Conservation (phyloP, 2,888 invertebrate species). For the Chymomyza procnemis region DNA sequence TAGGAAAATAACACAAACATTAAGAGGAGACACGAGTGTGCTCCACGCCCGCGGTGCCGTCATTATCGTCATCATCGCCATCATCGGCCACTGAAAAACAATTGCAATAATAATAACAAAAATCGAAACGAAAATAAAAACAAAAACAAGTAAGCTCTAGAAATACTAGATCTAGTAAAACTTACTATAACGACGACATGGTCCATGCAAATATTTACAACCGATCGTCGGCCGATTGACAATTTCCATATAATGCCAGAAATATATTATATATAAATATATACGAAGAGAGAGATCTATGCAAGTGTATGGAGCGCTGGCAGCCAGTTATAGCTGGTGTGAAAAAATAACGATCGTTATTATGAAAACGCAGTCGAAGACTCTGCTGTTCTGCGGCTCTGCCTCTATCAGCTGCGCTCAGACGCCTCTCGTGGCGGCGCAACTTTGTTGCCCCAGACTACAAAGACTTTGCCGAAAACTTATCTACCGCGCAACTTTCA, state of each 20-base stretch:
- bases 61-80: constrained; percentile 47
- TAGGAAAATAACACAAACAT: neutral
- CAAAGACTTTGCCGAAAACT: constrained; percentile 66
- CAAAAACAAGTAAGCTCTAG: neutral
- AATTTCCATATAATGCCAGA: neutral
- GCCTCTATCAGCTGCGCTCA: neutral
- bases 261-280: neutral
- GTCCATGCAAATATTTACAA: constrained; percentile 20
- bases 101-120: neutral
- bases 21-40: constrained; percentile 17
- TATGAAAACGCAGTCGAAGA: neutral
- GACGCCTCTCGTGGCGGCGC: neutral
- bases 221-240: constrained; percentile 11
- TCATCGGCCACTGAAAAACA: neutral
- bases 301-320: neutral
- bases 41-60: neutral
- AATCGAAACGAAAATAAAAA: neutral
- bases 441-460: constrained; percentile 45
- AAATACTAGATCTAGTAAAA: neutral
- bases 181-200: neutral
- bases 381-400: neutral
- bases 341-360: neutral
- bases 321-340: neutral
- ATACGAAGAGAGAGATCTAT: too few relatives aligned
- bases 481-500: constrained; percentile 57